Percentiles rank a stretch among this genome's conserved stretches.
Conservation (phyloP, 2,113 vertebrate genomes). For the Cyanoramphus novaezelandiae region DNA sequence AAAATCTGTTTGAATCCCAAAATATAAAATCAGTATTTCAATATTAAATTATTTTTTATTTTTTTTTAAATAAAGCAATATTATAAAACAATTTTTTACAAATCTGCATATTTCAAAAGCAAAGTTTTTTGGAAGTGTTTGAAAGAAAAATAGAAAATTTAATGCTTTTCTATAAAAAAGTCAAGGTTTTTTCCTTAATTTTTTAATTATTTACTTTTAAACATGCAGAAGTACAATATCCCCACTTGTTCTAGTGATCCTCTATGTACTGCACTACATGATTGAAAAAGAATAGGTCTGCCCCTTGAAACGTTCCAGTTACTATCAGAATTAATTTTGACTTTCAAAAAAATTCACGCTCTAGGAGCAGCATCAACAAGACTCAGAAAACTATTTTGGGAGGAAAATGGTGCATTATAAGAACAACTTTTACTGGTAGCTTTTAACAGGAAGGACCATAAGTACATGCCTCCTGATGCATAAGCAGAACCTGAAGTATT, state of each 20-base stretch:
- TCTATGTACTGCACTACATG: neutral
- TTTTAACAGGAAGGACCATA: slow-evolving; percentile 24
- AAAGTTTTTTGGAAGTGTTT: neutral
- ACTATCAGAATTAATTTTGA: slow-evolving; percentile 77
- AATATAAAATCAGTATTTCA: neutral
- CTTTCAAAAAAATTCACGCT: slow-evolving; percentile 79
- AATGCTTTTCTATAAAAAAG: neutral
- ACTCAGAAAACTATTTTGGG: neutral
- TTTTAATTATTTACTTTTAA: neutral
- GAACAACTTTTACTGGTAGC: slow-evolving; percentile 29
- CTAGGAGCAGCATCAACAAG: slow-evolving; percentile 69
- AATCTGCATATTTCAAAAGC: neutral
- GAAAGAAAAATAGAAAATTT: neutral
- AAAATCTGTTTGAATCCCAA: neutral
- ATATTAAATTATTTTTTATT: neutral
- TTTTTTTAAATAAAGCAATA: neutral
- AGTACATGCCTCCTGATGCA: neutral
- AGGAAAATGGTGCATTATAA: neutral
- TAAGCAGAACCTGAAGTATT: slow-evolving; percentile 44
- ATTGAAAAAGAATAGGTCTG: neutral
- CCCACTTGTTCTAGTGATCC: neutral
- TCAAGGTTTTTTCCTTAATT: neutral
- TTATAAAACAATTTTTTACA: neutral
- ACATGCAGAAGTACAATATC: neutral
- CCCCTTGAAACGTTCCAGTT: slow-evolving; percentile 70